A percentile compares a stretch with the other conserved stretches of the same genome.
phyloP scores from a whole-genome alignment of 2,888 invertebrate genomes.

The Pelosia muscerda region DNA sequence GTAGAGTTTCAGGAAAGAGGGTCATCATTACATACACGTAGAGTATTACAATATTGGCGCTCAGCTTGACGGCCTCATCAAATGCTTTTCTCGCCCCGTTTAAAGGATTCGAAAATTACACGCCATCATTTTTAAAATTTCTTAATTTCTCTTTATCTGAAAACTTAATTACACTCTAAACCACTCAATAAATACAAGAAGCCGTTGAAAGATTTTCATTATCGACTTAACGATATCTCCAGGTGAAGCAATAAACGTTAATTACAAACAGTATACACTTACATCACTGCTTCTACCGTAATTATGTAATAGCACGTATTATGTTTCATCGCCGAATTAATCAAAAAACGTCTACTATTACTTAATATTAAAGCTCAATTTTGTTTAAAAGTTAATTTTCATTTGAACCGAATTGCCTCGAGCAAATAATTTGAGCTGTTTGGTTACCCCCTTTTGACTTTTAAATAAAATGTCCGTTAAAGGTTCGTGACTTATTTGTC shows the following conservation, averaged over 20 bases:
- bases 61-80: too few species aligned
- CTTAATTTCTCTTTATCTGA: background rate
- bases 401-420: slow-evolving; percentile 41
- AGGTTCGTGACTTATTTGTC: slow-evolving; percentile 49
- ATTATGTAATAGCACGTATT: slow-evolving; percentile 34
- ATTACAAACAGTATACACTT: slow-evolving; percentile 30
- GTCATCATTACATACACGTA: too few species aligned
- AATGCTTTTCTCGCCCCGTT: too few species aligned
- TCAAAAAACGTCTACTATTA: slow-evolving; percentile 26
- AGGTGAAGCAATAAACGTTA: slow-evolving; percentile 25
- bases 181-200: background rate
- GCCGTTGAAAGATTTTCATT: slow-evolving; percentile 17
- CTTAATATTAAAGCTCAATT: slow-evolving; percentile 23
- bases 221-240: slow-evolving; percentile 12
- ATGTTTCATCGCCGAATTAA: slow-evolving; percentile 23
- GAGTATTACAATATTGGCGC: too few species aligned
- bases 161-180: background rate
- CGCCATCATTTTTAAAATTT: too few species aligned
- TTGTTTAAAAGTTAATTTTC: slow-evolving; percentile 17
- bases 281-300: slow-evolving; percentile 33
- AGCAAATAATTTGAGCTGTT: slow-evolving; percentile 63
- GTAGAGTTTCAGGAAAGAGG: too few species aligned
- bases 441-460: slow-evolving; percentile 57
- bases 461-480: slow-evolving; percentile 47
- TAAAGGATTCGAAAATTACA: too few species aligned